Percentiles rank a stretch among this genome's conserved stretches.
These are phyloP conservation scores for Oxystoma pomonae DNA, from an alignment of 2,888 invertebrate genomes.

Conservation along the genomic window DNA sequence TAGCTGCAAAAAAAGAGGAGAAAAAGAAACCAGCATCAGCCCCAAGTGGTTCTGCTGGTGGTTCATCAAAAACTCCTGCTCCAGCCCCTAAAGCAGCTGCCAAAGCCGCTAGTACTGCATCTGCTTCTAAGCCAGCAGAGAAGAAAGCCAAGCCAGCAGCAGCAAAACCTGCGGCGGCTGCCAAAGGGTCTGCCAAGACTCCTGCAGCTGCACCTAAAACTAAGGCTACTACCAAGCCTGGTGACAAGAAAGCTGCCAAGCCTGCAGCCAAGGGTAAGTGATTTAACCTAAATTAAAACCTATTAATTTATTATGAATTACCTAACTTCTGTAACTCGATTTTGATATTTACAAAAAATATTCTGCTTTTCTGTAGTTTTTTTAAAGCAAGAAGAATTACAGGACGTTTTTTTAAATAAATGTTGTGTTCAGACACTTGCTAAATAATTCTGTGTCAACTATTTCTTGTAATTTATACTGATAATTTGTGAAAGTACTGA, in stretches of 20 bases:
- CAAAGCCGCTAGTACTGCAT: constrained; percentile 41
- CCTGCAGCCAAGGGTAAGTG: constrained; percentile 13
- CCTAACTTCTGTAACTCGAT: no score
- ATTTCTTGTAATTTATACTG: not conserved
- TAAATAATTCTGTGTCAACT: not conserved
- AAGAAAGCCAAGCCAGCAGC: constrained; percentile 31
- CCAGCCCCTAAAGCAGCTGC: constrained; percentile 48
- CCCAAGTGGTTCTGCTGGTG: constrained; percentile 42
- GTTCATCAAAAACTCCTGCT: constrained; percentile 39
- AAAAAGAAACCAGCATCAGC: constrained; percentile 49
- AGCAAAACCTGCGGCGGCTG: constrained; percentile 25
- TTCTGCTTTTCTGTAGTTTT: not conserved
- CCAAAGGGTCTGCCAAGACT: constrained; percentile 39
- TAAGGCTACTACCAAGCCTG: constrained; percentile 36
- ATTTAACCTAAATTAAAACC: not conserved
- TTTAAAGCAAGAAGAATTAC: not conserved
- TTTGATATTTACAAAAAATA: no score
- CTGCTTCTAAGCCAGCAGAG: constrained; percentile 31
- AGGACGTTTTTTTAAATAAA: not conserved
- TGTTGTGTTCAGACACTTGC: not conserved
- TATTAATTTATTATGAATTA: not conserved
- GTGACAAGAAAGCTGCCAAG: constrained; percentile 23
- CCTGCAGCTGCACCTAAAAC: constrained; percentile 21
- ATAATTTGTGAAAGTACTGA: not conserved
- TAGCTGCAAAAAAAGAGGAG: constrained; percentile 53